Evolutionary conservation across 2,797 vertebrate species (phyloP).

Genomic region (Myotis pilosus): DNA sequence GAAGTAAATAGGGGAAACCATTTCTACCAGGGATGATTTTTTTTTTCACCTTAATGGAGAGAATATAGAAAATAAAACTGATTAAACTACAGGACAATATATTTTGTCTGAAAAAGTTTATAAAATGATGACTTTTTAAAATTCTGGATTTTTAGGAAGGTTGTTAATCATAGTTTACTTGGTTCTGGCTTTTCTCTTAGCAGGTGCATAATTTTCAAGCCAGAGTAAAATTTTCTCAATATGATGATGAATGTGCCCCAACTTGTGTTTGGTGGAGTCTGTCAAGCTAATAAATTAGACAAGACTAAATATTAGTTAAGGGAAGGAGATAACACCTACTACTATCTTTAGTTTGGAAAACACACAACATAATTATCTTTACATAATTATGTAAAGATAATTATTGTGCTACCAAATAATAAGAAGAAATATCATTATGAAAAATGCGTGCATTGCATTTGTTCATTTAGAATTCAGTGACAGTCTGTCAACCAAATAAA

Average conservation of each 20-base stretch:
- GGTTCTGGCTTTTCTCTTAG: not conserved
- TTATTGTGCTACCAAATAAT: not conserved
- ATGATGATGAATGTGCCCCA: constrained; percentile 25
- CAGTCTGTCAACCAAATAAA: not conserved
- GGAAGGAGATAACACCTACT: not conserved
- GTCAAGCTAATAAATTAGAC: not conserved
- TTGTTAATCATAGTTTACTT: not conserved
- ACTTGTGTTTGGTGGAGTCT: not conserved
- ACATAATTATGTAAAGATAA: not conserved
- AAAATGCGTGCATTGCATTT: not conserved
- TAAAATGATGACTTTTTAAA: constrained; percentile 6
- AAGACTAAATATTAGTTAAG: not conserved
- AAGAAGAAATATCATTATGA: not conserved
- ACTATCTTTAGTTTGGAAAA: not conserved
- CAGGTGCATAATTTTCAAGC: not conserved
- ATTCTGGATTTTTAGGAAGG: not conserved
- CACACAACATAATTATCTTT: not conserved
- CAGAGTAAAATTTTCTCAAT: constrained; percentile 34
- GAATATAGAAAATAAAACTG: not conserved
- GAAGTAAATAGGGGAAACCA: not conserved
- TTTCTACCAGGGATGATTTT: not conserved
- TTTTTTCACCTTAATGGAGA: not conserved
- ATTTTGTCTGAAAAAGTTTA: not conserved
- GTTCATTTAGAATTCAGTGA: not conserved
- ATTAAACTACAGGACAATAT: constrained; percentile 14